These are phyloP conservation scores for Notechis scutatus DNA, from an alignment of 2,113 vertebrate genomes.

Conservation along the genomic window DNA sequence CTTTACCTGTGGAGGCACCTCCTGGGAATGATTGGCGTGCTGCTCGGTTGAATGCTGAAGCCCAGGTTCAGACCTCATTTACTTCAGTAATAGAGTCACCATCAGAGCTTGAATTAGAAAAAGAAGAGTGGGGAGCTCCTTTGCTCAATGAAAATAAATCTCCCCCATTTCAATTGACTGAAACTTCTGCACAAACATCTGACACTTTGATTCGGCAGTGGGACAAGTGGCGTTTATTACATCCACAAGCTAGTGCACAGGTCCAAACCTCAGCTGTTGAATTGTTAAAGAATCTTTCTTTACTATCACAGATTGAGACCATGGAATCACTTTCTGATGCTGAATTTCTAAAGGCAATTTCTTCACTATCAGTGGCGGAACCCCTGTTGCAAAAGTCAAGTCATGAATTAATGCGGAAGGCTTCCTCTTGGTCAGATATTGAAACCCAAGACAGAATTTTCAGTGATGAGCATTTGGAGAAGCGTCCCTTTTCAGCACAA, in stretches of 20 bases:
- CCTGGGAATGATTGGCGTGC: slow-evolving; percentile 25
- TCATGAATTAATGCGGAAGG: background rate
- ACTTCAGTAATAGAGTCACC: background rate
- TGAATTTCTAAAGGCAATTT: slow-evolving; percentile 6
- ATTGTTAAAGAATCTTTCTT: slow-evolving; percentile 13
- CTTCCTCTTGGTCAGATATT: background rate
- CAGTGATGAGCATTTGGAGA: background rate
- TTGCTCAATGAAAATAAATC: background rate
- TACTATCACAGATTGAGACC: slow-evolving; percentile 1
- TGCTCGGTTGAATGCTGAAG: background rate
- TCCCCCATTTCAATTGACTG: background rate
- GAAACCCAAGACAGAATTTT: background rate
- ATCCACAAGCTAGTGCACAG: background rate
- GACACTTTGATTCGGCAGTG: background rate
- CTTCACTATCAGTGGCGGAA: slow-evolving; percentile 17
- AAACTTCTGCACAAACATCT: slow-evolving; percentile 13
- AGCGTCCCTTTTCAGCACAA: slow-evolving; percentile 4
- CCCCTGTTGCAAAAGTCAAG: background rate
- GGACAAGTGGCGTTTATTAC: background rate
- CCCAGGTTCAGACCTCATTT: slow-evolving; percentile 10
- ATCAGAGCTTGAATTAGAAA: background rate
- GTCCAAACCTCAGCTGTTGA: slow-evolving; percentile 7
- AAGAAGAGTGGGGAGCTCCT: background rate
- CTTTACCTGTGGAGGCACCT: slow-evolving; percentile 18
- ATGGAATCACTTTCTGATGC: background rate